Evolutionary conservation across 1,140 invertebrate species (phyloP), one percentile per base, ranked within the genome.

Genomic region (Hycleus cichorii): DNA sequence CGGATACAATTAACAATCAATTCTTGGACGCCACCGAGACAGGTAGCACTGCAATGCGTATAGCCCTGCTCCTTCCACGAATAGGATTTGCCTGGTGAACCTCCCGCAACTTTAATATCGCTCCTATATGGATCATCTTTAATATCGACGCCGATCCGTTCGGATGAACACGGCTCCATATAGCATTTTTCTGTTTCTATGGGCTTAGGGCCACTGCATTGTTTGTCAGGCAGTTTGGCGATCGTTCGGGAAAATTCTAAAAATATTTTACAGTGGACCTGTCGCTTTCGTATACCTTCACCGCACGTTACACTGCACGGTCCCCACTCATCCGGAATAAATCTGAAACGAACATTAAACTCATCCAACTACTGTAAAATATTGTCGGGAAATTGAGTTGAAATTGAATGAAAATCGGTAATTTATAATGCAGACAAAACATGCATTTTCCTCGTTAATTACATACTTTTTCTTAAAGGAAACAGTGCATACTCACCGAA

Each of bases 21-120:
- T 73, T 95, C 92, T 79, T 95, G 84, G 18, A 84, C 82, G 73
- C 90, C 94, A 69, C 95, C 95, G 3, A 97, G 80, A 75, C 95
- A 98, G 45, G 91, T 93, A 1, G 91, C 91, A 68, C 91, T 96
- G 77, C 95, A 98, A 57, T 89, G 86, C 1, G 91, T 94, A 65
- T 88, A 92, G 0, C 89, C 89, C 63, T 87, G 81, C 65, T 89
- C 85, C 64, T 87, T 86, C 90, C 90, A 93, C 1, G 88, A 88
- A 72, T 90, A 91, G 0, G 88, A 82, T 61, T 83, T 84, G 2
- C 82, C 82, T 66, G 74, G 85, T 64, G 79, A 83, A 61, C 72
- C 83, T 47, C 51, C 54, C 44, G 79, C 71, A 56, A 80, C 74
- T 69, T 78, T 72, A 11, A 80, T 79, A 67, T 79, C 68, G 0